phyloP scores from a whole-genome alignment of 2,888 invertebrate species.

The Carcina quercana region DNA sequence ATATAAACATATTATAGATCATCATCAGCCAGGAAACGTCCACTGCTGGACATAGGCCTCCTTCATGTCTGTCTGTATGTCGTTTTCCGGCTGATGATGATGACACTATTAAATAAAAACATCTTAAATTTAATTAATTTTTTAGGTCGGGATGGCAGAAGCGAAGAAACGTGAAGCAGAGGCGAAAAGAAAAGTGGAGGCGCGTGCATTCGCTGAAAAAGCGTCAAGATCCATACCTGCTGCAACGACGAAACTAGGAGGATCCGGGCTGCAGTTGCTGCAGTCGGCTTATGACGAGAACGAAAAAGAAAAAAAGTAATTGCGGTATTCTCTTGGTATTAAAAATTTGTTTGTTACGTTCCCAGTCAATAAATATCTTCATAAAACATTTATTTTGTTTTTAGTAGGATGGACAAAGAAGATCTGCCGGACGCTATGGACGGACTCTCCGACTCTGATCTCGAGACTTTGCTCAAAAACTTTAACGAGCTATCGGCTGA shows the following conservation, averaged over 20 bases:
- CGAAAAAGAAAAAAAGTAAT: constrained; percentile 42
- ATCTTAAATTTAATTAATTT: no score
- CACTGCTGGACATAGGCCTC: no score
- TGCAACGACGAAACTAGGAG: no score
- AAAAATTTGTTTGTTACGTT: no score
- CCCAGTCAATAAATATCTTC: no score
- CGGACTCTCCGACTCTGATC: constrained; percentile 84
- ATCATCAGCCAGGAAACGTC: no score
- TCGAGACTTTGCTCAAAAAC: constrained; percentile 86
- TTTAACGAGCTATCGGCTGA: constrained; percentile 84
- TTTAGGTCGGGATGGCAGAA: constrained; percentile 59
- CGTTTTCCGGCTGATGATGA: no score
- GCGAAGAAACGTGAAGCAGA: constrained; percentile 54
- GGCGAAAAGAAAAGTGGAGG: constrained; percentile 23
- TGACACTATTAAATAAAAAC: no score
- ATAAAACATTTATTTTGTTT: no score
- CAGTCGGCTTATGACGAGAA: constrained; percentile 64
- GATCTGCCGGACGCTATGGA: constrained; percentile 75
- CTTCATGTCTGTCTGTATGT: no score
- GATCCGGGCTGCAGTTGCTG: constrained; percentile 61
- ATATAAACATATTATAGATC: no score
- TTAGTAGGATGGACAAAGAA: constrained; percentile 38
- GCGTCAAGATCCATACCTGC: constrained; percentile 1
- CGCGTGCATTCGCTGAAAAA: constrained; percentile 6
- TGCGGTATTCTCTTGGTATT: no score